Conservation (phyloP, 92 coral and sea anemone genomes). For the Hydrozoanthus gracilis region DNA sequence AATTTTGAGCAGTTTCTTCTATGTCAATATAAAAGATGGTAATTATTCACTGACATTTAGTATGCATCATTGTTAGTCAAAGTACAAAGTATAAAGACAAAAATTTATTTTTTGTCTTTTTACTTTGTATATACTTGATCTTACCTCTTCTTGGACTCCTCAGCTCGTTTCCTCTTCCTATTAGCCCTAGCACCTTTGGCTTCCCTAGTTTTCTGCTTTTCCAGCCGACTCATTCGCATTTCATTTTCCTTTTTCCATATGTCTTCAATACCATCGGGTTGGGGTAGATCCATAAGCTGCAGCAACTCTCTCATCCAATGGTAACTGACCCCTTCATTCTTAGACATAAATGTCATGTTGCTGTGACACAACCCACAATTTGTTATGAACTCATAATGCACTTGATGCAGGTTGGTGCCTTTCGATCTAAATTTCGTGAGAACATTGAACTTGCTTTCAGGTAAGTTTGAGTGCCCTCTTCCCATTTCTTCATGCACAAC, state of each 20-base stretch:
- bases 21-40: not conserved
- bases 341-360: not conserved
- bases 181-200: not conserved
- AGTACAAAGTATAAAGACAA: not conserved
- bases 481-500: not conserved
- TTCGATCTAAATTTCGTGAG: not conserved
- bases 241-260: not conserved
- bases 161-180: not conserved
- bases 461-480: conserved; percentile 8
- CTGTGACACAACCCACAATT: not conserved
- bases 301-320: not conserved
- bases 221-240: not conserved
- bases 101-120: conserved; percentile 34
- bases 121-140: conserved; percentile 6
- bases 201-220: not conserved
- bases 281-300: not conserved
- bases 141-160: conserved; percentile 1
- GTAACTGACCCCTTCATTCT: not conserved
- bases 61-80: not conserved
- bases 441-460: not conserved
- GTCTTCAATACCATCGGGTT: not conserved
- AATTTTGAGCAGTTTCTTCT: not conserved
- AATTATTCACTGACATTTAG: not conserved
- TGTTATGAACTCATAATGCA: not conserved
- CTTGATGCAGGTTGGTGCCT: not conserved